Conservation (phyloP, 2,113 vertebrate genomes). For the Eubucco bourcierii region DNA sequence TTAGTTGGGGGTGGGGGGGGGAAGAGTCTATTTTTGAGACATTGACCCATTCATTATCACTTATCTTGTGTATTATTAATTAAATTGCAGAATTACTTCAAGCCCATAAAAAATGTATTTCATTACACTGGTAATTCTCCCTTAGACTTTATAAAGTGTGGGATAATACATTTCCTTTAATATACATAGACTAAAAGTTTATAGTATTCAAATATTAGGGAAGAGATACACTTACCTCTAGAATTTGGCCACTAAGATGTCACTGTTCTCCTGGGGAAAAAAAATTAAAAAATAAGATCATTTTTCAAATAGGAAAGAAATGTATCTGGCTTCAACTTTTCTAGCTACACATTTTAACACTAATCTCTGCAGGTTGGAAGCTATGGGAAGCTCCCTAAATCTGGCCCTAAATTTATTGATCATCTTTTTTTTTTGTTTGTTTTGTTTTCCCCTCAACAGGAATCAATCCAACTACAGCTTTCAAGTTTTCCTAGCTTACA, state of each 20-base stretch:
- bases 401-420: constrained; percentile 70
- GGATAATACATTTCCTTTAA: background rate
- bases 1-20: background rate
- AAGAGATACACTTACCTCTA: background rate
- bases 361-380: constrained; percentile 52
- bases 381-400: constrained; percentile 5
- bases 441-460: constrained; percentile 74
- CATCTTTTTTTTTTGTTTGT: constrained; percentile 62
- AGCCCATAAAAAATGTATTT: background rate
- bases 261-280: background rate
- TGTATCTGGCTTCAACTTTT: constrained; percentile 73
- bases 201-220: background rate
- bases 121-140: background rate
- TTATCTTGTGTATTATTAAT: background rate
- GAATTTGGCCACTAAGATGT: background rate
- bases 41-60: background rate
- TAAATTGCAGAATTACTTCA: background rate
- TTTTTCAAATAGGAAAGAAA: constrained; percentile 57
- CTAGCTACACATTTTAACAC: background rate
- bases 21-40: background rate
- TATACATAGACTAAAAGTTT: background rate
- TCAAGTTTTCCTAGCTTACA: constrained; percentile 81
- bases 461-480: constrained; percentile 81
- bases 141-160: background rate
- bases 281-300: background rate